A percentile compares a stretch with the other conserved stretches of the same genome.
Conservation (phyloP, 2,113 vertebrate genomes). For the Cephalopholis sonnerati region DNA sequence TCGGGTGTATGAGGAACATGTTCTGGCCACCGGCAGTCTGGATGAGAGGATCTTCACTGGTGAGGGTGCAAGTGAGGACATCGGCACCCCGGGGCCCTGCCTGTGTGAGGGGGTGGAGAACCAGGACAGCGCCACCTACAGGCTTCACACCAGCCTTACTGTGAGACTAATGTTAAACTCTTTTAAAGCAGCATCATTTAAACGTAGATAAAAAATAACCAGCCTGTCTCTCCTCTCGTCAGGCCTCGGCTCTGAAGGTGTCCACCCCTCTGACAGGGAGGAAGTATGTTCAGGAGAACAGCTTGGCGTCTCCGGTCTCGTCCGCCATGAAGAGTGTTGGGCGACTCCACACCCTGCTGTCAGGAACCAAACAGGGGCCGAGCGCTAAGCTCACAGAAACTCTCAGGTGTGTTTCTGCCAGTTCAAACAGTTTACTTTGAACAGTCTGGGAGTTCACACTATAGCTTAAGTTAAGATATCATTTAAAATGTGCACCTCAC, state of each 20-base stretch:
- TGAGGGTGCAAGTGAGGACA: slow-evolving; percentile 91
- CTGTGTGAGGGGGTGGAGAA: slow-evolving; percentile 85
- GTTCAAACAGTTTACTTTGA: no score
- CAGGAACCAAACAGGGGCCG: slow-evolving; percentile 89
- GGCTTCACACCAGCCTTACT: slow-evolving; percentile 64
- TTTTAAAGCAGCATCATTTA: no score
- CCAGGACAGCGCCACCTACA: slow-evolving; percentile 63
- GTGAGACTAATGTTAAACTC: slow-evolving; percentile 53
- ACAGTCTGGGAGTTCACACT: no score
- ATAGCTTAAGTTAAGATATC: no score
- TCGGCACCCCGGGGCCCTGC: slow-evolving; percentile 88
- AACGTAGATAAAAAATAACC: no score
- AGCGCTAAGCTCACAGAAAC: slow-evolving; percentile 87
- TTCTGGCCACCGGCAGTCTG: slow-evolving; percentile 91
- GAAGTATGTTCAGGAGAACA: slow-evolving; percentile 87
- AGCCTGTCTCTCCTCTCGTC: not conserved
- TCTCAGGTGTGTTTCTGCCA: slow-evolving; percentile 83
- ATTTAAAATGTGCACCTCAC: no score
- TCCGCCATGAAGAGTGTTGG: slow-evolving; percentile 89
- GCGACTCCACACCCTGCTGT: slow-evolving; percentile 91
- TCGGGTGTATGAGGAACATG: slow-evolving; percentile 93
- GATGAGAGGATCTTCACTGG: slow-evolving; percentile 95
- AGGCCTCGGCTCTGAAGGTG: slow-evolving; percentile 88
- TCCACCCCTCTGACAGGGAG: slow-evolving; percentile 90
- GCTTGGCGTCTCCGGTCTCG: slow-evolving; percentile 86